Percentiles rank a stretch among this genome's conserved stretches.
phyloP scores from a whole-genome alignment of 2,113 vertebrate species.

The Aix galericulata region DNA sequence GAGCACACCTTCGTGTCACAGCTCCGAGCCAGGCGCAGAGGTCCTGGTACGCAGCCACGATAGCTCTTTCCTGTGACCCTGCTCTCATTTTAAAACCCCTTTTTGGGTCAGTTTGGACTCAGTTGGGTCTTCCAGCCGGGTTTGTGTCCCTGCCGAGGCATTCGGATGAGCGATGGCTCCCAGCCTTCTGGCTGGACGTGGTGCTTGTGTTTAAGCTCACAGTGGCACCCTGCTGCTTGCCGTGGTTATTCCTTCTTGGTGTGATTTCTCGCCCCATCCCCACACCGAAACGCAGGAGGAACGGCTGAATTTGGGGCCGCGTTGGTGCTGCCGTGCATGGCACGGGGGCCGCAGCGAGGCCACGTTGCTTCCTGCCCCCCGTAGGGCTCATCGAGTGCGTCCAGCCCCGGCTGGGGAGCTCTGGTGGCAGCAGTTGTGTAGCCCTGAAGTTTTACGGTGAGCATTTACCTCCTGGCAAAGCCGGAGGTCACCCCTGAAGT shows the following conservation, averaged over 20 bases:
- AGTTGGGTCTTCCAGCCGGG: not conserved
- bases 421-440: not conserved
- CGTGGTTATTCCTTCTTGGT: fast-evolving
- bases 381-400: not conserved
- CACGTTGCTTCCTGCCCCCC: not conserved
- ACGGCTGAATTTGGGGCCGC: not conserved
- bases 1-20: not conserved
- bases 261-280: fast-evolving
- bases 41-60: fast-evolving
- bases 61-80: not conserved
- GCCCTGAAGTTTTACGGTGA: not conserved
- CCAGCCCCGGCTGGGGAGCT: fast-evolving
- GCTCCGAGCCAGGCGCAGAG: not conserved
- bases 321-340: fast-evolving
- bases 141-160: too few relatives aligned
- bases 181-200: not conserved
- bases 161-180: fast-evolving
- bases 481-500: too few relatives aligned
- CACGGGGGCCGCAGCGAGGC: not conserved
- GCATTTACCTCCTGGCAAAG: not conserved
- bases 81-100: fast-evolving
- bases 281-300: fast-evolving
- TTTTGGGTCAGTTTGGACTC: not conserved
- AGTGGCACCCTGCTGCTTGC: not conserved
- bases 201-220: fast-evolving